phyloP scores from a whole-genome alignment of 2,888 invertebrate species.

The Sphaeridia pumilis region DNA sequence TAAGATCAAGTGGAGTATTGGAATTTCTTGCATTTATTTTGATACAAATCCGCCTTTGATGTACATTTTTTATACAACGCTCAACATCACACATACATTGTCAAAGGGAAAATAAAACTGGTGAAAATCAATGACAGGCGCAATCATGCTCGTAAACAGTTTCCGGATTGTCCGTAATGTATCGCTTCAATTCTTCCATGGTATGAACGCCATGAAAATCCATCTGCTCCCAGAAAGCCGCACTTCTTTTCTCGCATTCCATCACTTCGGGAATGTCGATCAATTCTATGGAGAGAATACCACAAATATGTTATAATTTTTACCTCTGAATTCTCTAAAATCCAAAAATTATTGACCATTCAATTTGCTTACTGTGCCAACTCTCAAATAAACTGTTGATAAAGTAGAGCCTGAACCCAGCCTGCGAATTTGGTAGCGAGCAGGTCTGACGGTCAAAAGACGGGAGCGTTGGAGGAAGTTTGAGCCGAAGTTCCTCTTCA shows the following conservation, averaged over 20 bases:
- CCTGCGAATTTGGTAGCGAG: conserved; percentile 7
- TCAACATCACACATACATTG: too few relatives aligned
- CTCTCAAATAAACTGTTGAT: neutral
- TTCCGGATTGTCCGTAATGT: neutral
- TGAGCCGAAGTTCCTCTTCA: conserved; percentile 22
- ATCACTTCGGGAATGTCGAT: conserved; percentile 8
- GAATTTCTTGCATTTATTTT: too few relatives aligned
- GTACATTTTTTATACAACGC: too few relatives aligned
- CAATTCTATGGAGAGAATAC: conserved; percentile 3
- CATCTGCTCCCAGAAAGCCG: conserved; percentile 1
- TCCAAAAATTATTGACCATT: neutral
- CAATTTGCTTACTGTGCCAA: conserved; percentile 6
- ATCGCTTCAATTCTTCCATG: neutral
- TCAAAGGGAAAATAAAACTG: too few relatives aligned
- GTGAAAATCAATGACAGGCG: too few relatives aligned
- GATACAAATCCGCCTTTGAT: too few relatives aligned
- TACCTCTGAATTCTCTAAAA: too few relatives aligned
- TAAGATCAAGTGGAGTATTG: too few relatives aligned
- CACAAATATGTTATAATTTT: too few relatives aligned
- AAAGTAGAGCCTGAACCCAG: conserved; percentile 8
- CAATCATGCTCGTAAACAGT: too few relatives aligned
- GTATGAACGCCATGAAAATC: neutral
- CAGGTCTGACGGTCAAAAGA: conserved; percentile 8
- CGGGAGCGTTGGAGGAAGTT: conserved; percentile 6
- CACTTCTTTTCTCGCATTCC: neutral